phyloP scores from a whole-genome alignment of 2,113 vertebrate genomes.

The Lichenostomus cassidix region DNA sequence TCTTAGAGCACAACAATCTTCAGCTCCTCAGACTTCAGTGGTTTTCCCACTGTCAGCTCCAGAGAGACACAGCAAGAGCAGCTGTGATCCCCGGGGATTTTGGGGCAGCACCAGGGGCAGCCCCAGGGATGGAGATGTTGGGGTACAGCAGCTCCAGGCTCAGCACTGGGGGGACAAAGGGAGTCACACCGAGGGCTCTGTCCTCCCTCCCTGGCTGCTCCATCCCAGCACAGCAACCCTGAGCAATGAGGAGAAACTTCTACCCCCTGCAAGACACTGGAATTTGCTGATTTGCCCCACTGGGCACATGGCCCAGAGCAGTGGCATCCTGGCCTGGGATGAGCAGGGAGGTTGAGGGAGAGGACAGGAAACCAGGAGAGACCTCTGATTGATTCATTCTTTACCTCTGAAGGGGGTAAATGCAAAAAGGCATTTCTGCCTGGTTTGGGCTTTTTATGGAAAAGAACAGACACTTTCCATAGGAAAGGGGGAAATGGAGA shows the following conservation, averaged over 20 bases:
- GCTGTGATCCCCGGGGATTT: rapidly evolving
- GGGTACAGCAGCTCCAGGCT: background rate
- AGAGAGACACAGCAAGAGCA: rapidly evolving
- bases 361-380: background rate
- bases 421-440: background rate
- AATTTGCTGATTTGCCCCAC: rapidly evolving
- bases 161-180: rapidly evolving
- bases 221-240: rapidly evolving
- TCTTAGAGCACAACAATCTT: background rate
- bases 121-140: rapidly evolving
- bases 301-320: rapidly evolving
- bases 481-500: background rate
- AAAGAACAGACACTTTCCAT: background rate
- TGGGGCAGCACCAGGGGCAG: rapidly evolving
- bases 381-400: too few species aligned
- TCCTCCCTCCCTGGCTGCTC: background rate
- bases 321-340: rapidly evolving
- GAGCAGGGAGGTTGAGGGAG: background rate
- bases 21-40: background rate
- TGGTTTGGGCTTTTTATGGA: background rate
- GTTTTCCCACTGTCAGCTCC: background rate
- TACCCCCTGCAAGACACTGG: rapidly evolving
- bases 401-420: background rate
- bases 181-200: background rate
- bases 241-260: rapidly evolving